These are phyloP conservation scores for Nasonovia ribisnigri DNA, from an alignment of 2,888 invertebrate species.

Conservation along the genomic window DNA sequence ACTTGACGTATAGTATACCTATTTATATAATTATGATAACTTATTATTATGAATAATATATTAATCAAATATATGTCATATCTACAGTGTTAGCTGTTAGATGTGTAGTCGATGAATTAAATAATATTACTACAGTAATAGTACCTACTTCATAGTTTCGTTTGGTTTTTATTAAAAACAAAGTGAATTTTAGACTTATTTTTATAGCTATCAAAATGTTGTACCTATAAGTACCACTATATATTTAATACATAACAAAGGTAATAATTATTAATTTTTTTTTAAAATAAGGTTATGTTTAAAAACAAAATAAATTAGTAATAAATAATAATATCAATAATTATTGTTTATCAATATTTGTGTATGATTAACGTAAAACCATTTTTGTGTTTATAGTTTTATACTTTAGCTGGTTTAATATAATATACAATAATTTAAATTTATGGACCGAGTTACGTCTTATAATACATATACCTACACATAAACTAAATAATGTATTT, in stretches of 20 bases:
- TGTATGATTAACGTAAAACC: background rate
- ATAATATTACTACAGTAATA: background rate
- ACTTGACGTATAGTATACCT: background rate
- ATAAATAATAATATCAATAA: background rate
- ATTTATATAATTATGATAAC: background rate
- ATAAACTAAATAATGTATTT: background rate
- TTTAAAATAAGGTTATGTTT: background rate
- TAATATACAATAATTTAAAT: background rate
- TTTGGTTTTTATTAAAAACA: background rate
- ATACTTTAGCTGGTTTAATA: background rate
- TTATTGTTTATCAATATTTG: too few relatives aligned
- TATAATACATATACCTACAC: background rate
- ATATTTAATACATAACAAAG: background rate
- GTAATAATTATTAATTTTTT: background rate
- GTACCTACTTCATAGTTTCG: background rate
- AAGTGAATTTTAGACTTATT: background rate
- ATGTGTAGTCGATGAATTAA: background rate
- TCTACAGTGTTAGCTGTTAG: background rate
- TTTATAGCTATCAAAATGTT: background rate
- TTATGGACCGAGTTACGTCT: background rate
- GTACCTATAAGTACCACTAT: background rate
- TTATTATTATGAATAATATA: background rate
- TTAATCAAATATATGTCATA: background rate
- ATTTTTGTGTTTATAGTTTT: background rate
- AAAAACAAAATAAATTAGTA: background rate